Evolutionary conservation across 2,113 vertebrate species (phyloP).

Genomic region (Erpornis zantholeuca): DNA sequence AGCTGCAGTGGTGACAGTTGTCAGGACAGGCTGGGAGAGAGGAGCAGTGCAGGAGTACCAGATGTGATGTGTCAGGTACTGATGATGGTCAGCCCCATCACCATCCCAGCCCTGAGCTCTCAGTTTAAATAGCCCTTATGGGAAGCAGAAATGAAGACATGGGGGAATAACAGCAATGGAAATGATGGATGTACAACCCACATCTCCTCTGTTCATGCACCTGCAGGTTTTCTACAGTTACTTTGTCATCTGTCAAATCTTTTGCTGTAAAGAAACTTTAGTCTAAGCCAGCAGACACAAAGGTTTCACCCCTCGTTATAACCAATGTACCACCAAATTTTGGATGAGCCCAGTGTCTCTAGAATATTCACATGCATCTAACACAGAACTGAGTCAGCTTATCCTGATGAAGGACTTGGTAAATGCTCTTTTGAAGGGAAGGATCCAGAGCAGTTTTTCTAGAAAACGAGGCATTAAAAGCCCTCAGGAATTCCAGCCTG

Average conservation of each 20-base stretch:
- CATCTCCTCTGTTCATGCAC: fast-evolving
- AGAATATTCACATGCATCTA: not conserved
- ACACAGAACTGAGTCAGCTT: not conserved
- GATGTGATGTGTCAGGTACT: not conserved
- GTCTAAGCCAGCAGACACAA: not conserved
- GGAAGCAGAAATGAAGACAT: not conserved
- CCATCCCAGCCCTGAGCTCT: not conserved
- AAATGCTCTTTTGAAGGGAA: not conserved
- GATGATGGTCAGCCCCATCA: not conserved
- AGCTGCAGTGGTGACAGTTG: not conserved
- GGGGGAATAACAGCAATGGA: not conserved
- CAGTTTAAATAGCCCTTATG: not conserved
- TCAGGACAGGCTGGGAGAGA: not conserved
- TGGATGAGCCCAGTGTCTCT: not conserved
- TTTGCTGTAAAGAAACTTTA: not conserved
- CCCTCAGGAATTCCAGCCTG: not conserved
- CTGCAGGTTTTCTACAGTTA: not conserved
- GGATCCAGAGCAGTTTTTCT: not conserved
- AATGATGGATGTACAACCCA: not conserved
- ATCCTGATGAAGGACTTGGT: not conserved
- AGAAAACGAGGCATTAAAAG: not conserved
- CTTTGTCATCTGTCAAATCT: not conserved
- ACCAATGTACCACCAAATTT: not conserved
- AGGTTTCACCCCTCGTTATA: not conserved
- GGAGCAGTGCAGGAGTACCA: not conserved